Evolutionary conservation across 2,113 vertebrate species (phyloP).

Genomic region (Notarius lentiginosus): DNA sequence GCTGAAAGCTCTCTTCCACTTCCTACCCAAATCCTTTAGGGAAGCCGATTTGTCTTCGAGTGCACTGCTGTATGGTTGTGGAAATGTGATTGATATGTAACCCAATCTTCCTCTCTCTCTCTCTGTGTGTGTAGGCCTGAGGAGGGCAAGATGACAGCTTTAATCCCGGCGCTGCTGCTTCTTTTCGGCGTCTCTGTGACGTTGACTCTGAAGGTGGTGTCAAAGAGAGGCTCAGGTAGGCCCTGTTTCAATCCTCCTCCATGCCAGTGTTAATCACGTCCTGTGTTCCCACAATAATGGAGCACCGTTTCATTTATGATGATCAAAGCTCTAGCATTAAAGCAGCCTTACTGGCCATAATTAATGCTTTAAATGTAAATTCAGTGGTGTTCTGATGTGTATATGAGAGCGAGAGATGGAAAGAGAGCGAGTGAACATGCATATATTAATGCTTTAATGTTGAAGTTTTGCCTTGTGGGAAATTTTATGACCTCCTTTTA

Average conservation of each 20-base stretch:
- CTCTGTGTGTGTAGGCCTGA: slow-evolving; percentile 35
- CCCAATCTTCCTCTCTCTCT: neutral
- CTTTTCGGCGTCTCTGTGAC: slow-evolving; percentile 41
- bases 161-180: slow-evolving; percentile 48
- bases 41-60: slow-evolving; percentile 43
- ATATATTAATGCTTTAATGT: slow-evolving; percentile 8
- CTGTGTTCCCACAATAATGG: slow-evolving; percentile 6
- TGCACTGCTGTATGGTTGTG: slow-evolving; percentile 15
- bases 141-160: slow-evolving; percentile 52
- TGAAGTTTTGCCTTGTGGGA: slow-evolving; percentile 10
- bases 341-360: slow-evolving; percentile 30
- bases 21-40: slow-evolving; percentile 19
- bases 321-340: slow-evolving; percentile 45
- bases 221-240: slow-evolving; percentile 57
- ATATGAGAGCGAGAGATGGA: neutral
- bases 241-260: slow-evolving; percentile 18
- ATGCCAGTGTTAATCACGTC: slow-evolving; percentile 30
- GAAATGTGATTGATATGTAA: slow-evolving; percentile 38
- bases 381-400: slow-evolving; percentile 36
- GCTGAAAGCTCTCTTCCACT: slow-evolving; percentile 23
- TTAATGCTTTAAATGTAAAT: slow-evolving; percentile 48
- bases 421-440: slow-evolving; percentile 1
- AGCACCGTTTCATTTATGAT: slow-evolving; percentile 30
- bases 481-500: slow-evolving; percentile 9
- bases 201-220: slow-evolving; percentile 52